Base-by-base conservation (phyloP, 2,888 invertebrate species). In the Apoderus coryli region DNA sequence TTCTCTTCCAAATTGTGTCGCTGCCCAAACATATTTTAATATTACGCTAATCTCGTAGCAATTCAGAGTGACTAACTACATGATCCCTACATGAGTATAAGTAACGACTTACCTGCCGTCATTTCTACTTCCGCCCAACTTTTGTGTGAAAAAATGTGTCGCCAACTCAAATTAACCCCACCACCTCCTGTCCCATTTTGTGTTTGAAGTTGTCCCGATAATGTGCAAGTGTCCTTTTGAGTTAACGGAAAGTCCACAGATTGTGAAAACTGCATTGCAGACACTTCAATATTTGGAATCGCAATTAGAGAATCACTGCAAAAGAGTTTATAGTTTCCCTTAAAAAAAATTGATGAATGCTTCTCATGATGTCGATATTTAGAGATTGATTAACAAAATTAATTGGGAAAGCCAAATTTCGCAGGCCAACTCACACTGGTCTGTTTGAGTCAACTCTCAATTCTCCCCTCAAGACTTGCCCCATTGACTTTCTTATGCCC, bases 201-300 rank as follows among this genome's bases (percentile, higher is more conserved):
- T 2, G 85, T 81, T 32, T 72, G 76, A 31, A 88, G 64, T 45
- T 79, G 76, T 4, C 88, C 88, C 6, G 81, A 76, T 46, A 95
- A 61, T 0, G 78, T 77, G 41, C 82, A 71, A 1, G 88, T 89
- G 47, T 95, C 85, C 44, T 76, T 74, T 29, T 76, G 59, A 1
- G 90, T 89, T 13, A 95, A 62, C 0, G 93, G 93, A 25, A 88
- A 82, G 55, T 95, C 92, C 26, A 95, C 84, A 0, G 90, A 89
- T 54, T 93, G 92, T 11, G 77, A 73, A 50, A 93, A 80, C 25
- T 78, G 79, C 81, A 93, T 88, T 6, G 84, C 84, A n/a, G 82
- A 86, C 16, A 93, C 75, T 63, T 93, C 92, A 41, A 93, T 66
- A 36, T 63, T 70, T 9, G 89, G 86, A 46, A 84, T 34, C 29